phyloP scores from a whole-genome alignment of 2,113 vertebrate genomes.

The Grammomys dolichurus region DNA sequence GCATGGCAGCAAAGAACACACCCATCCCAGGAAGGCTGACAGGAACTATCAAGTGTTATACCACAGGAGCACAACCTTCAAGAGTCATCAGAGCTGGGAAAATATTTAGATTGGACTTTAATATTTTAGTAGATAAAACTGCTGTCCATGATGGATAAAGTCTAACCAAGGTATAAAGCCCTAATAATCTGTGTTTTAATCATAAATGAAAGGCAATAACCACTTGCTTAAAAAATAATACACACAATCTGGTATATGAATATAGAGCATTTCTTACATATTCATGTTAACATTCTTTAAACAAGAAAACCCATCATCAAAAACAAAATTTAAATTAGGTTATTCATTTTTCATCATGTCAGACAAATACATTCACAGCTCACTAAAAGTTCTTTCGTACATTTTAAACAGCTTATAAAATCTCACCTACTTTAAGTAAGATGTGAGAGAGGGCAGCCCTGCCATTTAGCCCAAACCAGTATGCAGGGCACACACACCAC shows the following conservation, averaged over 20 bases:
- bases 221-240: conserved; percentile 69
- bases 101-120: conserved; percentile 73
- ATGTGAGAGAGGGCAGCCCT: neutral
- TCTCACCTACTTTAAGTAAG: conserved; percentile 42
- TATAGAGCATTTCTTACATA: conserved; percentile 81
- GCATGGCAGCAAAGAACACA: conserved; percentile 17
- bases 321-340: conserved; percentile 82
- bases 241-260: conserved; percentile 69
- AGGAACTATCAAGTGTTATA: conserved; percentile 15
- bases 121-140: conserved; percentile 79
- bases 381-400: conserved; percentile 69
- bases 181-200: conserved; percentile 75
- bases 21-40: neutral
- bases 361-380: conserved; percentile 76
- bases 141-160: conserved; percentile 66
- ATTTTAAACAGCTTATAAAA: conserved; percentile 73
- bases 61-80: conserved; percentile 60
- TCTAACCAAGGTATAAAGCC: conserved; percentile 66
- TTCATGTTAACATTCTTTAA: conserved; percentile 82
- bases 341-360: conserved; percentile 83
- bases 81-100: conserved; percentile 65
- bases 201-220: conserved; percentile 82
- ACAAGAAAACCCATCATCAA: conserved; percentile 81
- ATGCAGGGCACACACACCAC: neutral
- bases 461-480: neutral